Conservation (phyloP, 1,140 invertebrate species). For the Paramacrobiotus metropolitanus region DNA sequence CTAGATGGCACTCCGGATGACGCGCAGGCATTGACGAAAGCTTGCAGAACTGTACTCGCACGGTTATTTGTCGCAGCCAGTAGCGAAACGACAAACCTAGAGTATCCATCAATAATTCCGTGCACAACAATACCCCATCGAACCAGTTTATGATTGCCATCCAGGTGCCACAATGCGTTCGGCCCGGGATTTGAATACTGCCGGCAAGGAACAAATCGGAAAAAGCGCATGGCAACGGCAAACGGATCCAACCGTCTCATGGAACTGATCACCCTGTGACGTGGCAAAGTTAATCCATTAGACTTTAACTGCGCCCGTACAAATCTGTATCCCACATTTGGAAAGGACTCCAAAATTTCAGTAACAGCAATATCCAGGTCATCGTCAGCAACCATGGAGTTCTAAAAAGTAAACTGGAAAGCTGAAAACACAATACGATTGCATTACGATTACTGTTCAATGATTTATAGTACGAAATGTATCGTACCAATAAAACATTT, state of each 20-base stretch:
- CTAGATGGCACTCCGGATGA: slow-evolving; percentile 11
- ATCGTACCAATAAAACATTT: too few relatives aligned
- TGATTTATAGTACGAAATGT: too few relatives aligned
- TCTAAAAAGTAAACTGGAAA: too few relatives aligned
- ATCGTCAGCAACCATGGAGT: too few relatives aligned
- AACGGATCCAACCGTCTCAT: not conserved
- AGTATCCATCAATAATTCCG: slow-evolving; percentile 14
- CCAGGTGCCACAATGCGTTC: not conserved
- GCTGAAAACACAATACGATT: too few relatives aligned
- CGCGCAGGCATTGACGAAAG: slow-evolving; percentile 6
- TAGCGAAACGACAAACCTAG: slow-evolving; percentile 11
- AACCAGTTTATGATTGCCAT: not conserved
- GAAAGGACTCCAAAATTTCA: too few relatives aligned
- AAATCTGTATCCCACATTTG: too few relatives aligned
- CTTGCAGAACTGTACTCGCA: slow-evolving; percentile 7
- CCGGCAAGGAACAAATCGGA: not conserved
- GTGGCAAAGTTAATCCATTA: too few relatives aligned
- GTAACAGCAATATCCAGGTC: too few relatives aligned
- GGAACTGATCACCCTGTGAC: too few relatives aligned
- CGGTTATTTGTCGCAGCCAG: slow-evolving; percentile 10
- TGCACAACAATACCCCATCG: slow-evolving; percentile 13
- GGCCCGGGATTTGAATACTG: not conserved
- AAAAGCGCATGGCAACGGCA: not conserved
- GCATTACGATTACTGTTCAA: too few relatives aligned
- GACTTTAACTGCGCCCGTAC: too few relatives aligned